Percentiles rank a stretch among this genome's conserved stretches.
phyloP scores from a whole-genome alignment of 2,888 invertebrate genomes.

The Cataglyphis cursor region DNA sequence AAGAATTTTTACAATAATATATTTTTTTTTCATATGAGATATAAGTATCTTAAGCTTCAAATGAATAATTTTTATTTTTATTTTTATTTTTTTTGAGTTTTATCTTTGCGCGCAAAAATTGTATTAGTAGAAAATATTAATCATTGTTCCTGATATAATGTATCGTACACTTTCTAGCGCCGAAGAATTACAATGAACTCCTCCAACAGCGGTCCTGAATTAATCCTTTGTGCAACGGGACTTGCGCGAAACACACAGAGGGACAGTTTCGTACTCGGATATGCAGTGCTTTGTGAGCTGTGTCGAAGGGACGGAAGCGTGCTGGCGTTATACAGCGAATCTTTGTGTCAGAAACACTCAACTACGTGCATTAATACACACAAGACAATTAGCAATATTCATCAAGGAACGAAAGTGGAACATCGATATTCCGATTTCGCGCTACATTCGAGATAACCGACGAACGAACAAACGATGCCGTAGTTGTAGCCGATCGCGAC shows the following conservation, averaged over 20 bases:
- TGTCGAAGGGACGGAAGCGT: background rate
- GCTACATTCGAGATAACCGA: slow-evolving; percentile 1
- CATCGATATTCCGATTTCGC: background rate
- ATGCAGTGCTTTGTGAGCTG: background rate
- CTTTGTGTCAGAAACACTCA: slow-evolving; percentile 3
- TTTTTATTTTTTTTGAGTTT: background rate
- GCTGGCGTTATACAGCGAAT: slow-evolving; percentile 1
- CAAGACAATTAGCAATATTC: slow-evolving; percentile 2
- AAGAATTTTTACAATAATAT: background rate
- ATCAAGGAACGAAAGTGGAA: background rate
- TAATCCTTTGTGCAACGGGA: slow-evolving; percentile 35
- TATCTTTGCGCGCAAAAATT: background rate
- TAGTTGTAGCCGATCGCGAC: background rate
- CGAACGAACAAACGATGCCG: background rate
- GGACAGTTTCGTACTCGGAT: slow-evolving; percentile 40
- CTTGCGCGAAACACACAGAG: slow-evolving; percentile 1
- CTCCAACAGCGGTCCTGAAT: slow-evolving; percentile 28
- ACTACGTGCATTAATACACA: background rate
- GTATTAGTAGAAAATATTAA: slow-evolving; percentile 22
- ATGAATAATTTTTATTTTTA: background rate
- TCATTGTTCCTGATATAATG: slow-evolving; percentile 17
- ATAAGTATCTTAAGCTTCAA: background rate
- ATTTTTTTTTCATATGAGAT: background rate
- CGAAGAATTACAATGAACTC: slow-evolving; percentile 21
- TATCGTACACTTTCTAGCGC: slow-evolving; percentile 15